Percentiles rank a stretch among this genome's conserved stretches.
Evolutionary conservation across 2,888 invertebrate genomes (phyloP).

Genomic region (Leistus spinibarbis): DNA sequence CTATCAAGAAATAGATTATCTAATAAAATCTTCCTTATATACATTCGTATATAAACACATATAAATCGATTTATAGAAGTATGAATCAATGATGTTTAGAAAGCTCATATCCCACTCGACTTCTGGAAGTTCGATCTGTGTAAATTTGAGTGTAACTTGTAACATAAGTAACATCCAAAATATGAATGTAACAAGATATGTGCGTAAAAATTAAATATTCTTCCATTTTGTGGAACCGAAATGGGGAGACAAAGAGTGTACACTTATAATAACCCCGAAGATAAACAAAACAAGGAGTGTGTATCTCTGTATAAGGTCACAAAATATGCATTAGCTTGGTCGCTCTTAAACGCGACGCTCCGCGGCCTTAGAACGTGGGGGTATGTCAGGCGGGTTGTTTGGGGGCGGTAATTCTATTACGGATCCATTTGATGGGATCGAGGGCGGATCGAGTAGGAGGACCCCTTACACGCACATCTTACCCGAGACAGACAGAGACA

Average conservation of each 20-base stretch:
- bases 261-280: constrained; percentile 46
- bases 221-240: background rate
- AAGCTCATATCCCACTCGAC: no score
- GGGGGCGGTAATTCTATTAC: constrained; percentile 71
- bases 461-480: constrained; percentile 46
- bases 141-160: no score
- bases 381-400: constrained; percentile 41
- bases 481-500: constrained; percentile 8
- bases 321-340: constrained; percentile 55
- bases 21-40: no score
- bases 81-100: no score
- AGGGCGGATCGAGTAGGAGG: constrained; percentile 48
- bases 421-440: constrained; percentile 81
- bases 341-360: constrained; percentile 41
- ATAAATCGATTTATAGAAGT: no score
- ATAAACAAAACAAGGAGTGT: constrained; percentile 51
- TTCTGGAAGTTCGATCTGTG: no score
- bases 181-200: no score
- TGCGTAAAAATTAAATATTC: background rate
- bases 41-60: no score
- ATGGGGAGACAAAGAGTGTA: constrained; percentile 3
- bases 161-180: no score
- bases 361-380: constrained; percentile 30
- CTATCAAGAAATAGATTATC: no score
- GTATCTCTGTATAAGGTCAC: constrained; percentile 49